Evolutionary conservation across 2,888 invertebrate species (phyloP).

Genomic region (Protophormia terraenovae): DNA sequence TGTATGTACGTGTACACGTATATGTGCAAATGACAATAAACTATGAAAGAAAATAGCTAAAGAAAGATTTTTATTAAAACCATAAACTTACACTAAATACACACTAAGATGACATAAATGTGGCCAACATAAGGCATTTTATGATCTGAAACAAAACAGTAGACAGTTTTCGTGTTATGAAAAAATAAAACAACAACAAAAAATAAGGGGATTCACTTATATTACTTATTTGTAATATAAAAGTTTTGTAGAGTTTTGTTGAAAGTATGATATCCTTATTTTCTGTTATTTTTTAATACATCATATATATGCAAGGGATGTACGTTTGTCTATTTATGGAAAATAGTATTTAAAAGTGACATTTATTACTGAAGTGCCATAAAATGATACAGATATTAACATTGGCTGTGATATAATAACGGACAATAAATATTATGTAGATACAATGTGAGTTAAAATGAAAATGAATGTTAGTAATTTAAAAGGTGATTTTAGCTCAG

Average conservation of each 20-base stretch:
- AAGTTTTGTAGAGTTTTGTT: conserved; percentile 23
- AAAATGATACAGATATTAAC: conserved; percentile 33
- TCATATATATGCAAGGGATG: conserved; percentile 33
- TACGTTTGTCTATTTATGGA: neutral
- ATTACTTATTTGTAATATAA: conserved; percentile 18
- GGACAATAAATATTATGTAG: neutral
- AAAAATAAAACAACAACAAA: neutral
- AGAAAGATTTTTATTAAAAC: conserved; percentile 70
- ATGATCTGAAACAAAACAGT: conserved; percentile 56
- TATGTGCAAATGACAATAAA: conserved; percentile 44
- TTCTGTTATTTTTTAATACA: conserved; percentile 18
- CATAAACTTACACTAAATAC: conserved; percentile 71
- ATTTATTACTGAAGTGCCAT: conserved; percentile 41
- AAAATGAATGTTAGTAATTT: neutral
- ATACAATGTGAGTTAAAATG: neutral
- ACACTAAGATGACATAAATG: conserved; percentile 69
- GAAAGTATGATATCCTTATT: conserved; percentile 17
- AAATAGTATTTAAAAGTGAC: conserved; percentile 45
- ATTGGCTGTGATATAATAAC: conserved; percentile 4
- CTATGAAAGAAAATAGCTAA: conserved; percentile 53
- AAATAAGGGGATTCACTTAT: neutral
- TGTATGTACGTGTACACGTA: neutral
- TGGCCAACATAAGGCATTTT: conserved; percentile 68
- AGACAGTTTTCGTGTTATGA: conserved; percentile 19
- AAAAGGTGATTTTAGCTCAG: neutral